Conservation (phyloP, 2,888 invertebrate genomes). For the Lochmaea crataegi region DNA sequence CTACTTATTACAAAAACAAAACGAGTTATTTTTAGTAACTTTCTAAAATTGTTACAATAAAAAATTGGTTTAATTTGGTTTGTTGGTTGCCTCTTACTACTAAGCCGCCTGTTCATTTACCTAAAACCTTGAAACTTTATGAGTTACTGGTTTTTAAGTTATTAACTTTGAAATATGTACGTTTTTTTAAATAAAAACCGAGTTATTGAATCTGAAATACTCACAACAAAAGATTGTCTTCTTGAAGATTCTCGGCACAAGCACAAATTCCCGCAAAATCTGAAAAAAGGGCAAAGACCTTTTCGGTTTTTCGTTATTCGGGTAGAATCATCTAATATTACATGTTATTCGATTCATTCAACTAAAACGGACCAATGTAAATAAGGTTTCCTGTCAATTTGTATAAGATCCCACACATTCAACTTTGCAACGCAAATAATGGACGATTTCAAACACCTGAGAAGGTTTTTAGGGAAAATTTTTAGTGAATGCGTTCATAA, state of each 20-base stretch:
- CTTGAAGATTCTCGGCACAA: background rate
- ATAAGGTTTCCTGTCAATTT: constrained; percentile 51
- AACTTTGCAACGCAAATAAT: constrained; percentile 45
- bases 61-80: no score
- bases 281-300: constrained; percentile 41
- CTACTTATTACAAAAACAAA: no score
- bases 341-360: constrained; percentile 49
- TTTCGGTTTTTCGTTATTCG: constrained; percentile 42
- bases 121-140: no score
- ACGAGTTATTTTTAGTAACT: no score
- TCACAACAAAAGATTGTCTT: constrained; percentile 1
- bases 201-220: background rate
- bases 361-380: constrained; percentile 47
- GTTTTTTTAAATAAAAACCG: background rate
- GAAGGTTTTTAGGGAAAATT: constrained; percentile 36
- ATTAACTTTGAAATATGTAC: background rate
- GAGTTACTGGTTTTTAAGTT: background rate
- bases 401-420: constrained; percentile 49
- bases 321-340: constrained; percentile 49
- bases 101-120: no score
- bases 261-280: constrained; percentile 36
- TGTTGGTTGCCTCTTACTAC: no score
- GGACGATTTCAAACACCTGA: constrained; percentile 48
- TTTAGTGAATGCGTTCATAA: constrained; percentile 36
- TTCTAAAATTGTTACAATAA: no score